Evolutionary conservation across 2,888 invertebrate genomes (phyloP), one percentile per base, ranked within the genome.

Genomic region (Euphydryas editha): DNA sequence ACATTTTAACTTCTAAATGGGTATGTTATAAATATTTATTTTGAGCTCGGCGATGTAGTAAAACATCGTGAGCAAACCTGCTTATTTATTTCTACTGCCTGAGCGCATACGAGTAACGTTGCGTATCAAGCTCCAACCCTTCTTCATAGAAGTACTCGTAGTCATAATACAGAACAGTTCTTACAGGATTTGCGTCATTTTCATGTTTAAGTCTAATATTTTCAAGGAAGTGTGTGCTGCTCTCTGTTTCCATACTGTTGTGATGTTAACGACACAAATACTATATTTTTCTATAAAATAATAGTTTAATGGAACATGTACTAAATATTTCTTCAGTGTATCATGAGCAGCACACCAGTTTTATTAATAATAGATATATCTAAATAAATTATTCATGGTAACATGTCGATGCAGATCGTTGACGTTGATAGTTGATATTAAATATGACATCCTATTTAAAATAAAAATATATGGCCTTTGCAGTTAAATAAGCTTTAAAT

Each of bases 171-270:
- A 30, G 30, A 30, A 30, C 30, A 30, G 1, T 59, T 51, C 63
- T 59, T 60, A 67, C 67, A 37, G 67, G 13, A 58, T 58, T 58
- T 8, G 21, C 44, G 6, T 51, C 17, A 76, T 84, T 82, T 58
- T 83, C 84, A 76, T 87, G 85, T 74, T 84, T 86, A 54, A 80
- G 63, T 67, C 81, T 79, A 68, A 88, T 77, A 75, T 83, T 82
- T 72, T 85, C 80, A 64, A 89, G 69, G 30, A 86, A 72, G 61
- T 73, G 63, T n/a, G 58, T 78, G 68, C 77, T 81, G 78, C 84
- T 88, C 68, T 85, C 88, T 39, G 81, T 80, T 72, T 88, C 89
- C 90, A 90, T 90, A 10, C 6, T 63, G 58, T 30, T 4, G 37
- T 20, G 13, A n/a, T 58, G 13, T 37, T 21, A 17, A 37, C 37